Conservation (phyloP, 2,888 invertebrate genomes). For the Drosophila pseudotakahashii region DNA sequence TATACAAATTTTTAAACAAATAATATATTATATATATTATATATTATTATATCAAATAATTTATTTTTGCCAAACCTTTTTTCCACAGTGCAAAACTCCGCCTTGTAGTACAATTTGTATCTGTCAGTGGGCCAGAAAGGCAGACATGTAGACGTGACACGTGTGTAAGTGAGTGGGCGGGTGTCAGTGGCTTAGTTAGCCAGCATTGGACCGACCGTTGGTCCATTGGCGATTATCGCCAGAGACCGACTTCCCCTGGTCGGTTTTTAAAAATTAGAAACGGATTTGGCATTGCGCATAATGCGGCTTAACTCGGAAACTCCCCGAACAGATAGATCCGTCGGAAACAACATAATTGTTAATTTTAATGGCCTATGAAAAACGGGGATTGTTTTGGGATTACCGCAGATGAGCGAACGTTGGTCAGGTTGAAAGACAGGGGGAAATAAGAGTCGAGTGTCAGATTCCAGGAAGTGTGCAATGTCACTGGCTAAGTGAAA, state of each 20-base stretch:
- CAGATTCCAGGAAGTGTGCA: slow-evolving; percentile 19
- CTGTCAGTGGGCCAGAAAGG: slow-evolving; percentile 64
- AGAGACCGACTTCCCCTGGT: slow-evolving; percentile 41
- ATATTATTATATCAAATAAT: too few relatives aligned
- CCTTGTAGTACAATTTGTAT: slow-evolving; percentile 78
- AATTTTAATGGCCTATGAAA: slow-evolving; percentile 78
- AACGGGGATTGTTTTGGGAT: slow-evolving; percentile 68
- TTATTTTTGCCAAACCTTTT: too few relatives aligned
- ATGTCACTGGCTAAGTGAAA: slow-evolving; percentile 27
- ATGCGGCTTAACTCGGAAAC: slow-evolving; percentile 59
- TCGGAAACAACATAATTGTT: slow-evolving; percentile 62
- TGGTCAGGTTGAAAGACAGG: slow-evolving; percentile 11
- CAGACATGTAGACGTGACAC: slow-evolving; percentile 62
- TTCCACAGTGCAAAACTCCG: slow-evolving; percentile 44
- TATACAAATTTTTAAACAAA: too few relatives aligned
- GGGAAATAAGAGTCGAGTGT: slow-evolving; percentile 12
- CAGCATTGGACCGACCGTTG: slow-evolving; percentile 33
- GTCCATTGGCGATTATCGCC: slow-evolving; percentile 71
- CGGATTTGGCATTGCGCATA: slow-evolving; percentile 72
- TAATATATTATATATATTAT: too few relatives aligned
- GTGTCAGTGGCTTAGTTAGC: slow-evolving; percentile 68
- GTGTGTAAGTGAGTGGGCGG: slow-evolving; percentile 66
- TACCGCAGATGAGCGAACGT: slow-evolving; percentile 47
- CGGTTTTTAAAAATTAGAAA: slow-evolving; percentile 60
- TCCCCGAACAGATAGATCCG: slow-evolving; percentile 4